Percentiles rank a stretch among this genome's conserved stretches.
Conservation (phyloP, 2,888 invertebrate genomes). For the Nomada ferruginata region DNA sequence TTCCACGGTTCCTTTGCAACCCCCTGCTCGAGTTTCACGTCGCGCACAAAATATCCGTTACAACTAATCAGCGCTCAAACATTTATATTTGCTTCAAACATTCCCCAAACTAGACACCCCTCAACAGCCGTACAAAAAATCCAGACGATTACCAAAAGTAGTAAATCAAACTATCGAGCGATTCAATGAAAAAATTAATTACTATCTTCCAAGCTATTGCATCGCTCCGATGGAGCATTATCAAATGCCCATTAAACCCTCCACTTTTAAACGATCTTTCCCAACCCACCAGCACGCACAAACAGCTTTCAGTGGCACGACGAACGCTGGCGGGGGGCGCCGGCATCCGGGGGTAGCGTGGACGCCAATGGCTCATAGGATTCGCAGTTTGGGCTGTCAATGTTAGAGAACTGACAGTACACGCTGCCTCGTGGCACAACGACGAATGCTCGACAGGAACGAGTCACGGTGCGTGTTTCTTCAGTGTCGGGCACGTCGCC, state of each 20-base stretch:
- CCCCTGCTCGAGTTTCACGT: no score
- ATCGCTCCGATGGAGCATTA: no score
- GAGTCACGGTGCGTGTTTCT: constrained; percentile 55
- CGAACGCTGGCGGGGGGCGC: constrained; percentile 44
- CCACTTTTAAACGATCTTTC: constrained; percentile 19
- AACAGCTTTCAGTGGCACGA: constrained; percentile 21
- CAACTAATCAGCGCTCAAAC: no score
- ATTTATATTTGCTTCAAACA: no score
- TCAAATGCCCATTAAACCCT: not conserved
- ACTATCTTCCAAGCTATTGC: no score
- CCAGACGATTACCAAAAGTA: no score
- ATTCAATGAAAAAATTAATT: no score
- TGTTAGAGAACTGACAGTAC: constrained; percentile 58
- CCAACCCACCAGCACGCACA: constrained; percentile 6
- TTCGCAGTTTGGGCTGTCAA: constrained; percentile 67
- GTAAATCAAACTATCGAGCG: no score
- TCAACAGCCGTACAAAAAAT: no score
- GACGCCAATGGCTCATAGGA: constrained; percentile 44
- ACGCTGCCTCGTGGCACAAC: constrained; percentile 49
- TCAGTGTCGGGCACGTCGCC: constrained; percentile 54
- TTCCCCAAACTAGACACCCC: no score
- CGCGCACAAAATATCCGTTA: no score
- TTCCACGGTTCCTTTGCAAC: no score
- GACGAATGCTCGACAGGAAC: constrained; percentile 60
- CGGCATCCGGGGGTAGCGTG: constrained; percentile 57